Evolutionary conservation across 2,113 vertebrate species (phyloP).

Genomic region (Misgurnus anguillicaudatus): DNA sequence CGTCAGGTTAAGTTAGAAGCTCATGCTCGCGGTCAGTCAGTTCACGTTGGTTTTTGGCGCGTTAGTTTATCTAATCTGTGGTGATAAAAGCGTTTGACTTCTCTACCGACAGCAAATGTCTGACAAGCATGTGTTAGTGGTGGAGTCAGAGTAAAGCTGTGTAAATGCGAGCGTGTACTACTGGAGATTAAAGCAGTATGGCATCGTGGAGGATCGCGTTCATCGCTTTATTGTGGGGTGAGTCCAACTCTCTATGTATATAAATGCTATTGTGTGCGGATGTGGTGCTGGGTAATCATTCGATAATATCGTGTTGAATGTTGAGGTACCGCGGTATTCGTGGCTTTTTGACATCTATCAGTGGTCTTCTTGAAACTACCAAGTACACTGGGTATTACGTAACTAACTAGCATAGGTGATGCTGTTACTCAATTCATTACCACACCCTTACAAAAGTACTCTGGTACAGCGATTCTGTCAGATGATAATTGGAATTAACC

Average conservation of each 20-base stretch:
- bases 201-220: slow-evolving; percentile 61
- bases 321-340: neutral
- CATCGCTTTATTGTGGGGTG: slow-evolving; percentile 67
- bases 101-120: neutral
- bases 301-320: no score
- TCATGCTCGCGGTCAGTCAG: neutral
- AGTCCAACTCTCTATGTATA: slow-evolving; percentile 55
- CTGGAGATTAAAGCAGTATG: slow-evolving; percentile 51
- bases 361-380: no score
- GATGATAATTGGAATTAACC: no score
- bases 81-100: neutral
- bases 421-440: neutral
- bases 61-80: neutral
- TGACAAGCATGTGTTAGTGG: neutral
- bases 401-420: no score
- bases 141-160: neutral
- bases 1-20: no score
- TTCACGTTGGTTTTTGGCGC: neutral
- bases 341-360: neutral
- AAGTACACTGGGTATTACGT: no score
- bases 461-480: neutral
- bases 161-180: neutral
- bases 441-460: neutral
- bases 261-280: neutral
- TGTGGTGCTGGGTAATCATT: neutral